Evolutionary conservation across 2,113 vertebrate genomes (phyloP).

Genomic region (Microcebus griseorufus): DNA sequence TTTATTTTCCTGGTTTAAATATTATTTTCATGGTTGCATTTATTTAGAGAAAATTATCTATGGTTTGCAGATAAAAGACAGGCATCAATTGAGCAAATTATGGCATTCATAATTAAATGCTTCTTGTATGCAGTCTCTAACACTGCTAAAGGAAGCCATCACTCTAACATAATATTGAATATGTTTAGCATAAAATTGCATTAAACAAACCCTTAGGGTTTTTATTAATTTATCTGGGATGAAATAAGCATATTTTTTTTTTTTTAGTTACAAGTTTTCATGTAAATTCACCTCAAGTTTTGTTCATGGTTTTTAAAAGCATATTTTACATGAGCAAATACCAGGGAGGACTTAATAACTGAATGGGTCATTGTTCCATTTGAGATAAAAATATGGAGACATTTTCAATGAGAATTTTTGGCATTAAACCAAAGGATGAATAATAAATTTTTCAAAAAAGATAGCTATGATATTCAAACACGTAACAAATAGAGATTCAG

Average conservation of each 20-base stretch:
- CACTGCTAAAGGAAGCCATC: constrained; percentile 58
- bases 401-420: constrained; percentile 3
- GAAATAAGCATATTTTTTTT: constrained; percentile 23
- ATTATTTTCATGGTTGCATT: constrained; percentile 72
- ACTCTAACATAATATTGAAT: constrained; percentile 61
- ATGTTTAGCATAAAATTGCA: constrained; percentile 64
- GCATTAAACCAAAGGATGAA: constrained; percentile 16
- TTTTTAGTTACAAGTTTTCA: constrained; percentile 36
- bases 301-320: constrained; percentile 44
- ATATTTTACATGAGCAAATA: not conserved
- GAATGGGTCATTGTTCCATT: not conserved
- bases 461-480: not conserved
- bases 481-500: not conserved
- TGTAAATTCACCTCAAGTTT: constrained; percentile 52
- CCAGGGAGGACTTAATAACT: not conserved
- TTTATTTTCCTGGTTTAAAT: constrained; percentile 72
- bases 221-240: constrained; percentile 66
- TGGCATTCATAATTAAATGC: constrained; percentile 73
- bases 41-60: constrained; percentile 73
- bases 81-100: constrained; percentile 73
- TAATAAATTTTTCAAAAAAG: not conserved
- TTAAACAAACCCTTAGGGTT: constrained; percentile 50
- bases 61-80: constrained; percentile 70
- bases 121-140: constrained; percentile 62
- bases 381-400: constrained; percentile 33